Conservation (phyloP, 2,888 invertebrate species). For the Cryptocheilus praepositus region DNA sequence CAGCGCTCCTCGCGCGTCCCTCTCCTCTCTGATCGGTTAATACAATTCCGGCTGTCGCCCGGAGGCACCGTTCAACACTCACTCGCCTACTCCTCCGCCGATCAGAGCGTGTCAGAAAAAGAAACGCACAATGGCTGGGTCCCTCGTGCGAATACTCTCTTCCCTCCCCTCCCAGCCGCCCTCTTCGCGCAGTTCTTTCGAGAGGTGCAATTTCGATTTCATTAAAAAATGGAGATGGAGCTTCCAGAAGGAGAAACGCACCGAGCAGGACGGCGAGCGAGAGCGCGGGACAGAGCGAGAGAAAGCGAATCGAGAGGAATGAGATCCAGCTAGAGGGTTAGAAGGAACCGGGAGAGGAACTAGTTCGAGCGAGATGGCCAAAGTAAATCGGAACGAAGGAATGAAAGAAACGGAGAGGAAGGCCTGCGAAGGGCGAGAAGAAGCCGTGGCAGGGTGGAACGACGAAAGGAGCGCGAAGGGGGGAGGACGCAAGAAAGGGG, state of each 20-base stretch:
- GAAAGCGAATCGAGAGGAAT: slow-evolving; percentile 25
- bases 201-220: slow-evolving; percentile 58
- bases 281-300: slow-evolving; percentile 11
- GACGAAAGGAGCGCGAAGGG: slow-evolving; percentile 6
- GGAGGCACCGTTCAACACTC: slow-evolving; percentile 31
- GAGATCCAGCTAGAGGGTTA: slow-evolving; percentile 1
- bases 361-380: slow-evolving; percentile 20
- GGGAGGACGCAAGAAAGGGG: too few species aligned
- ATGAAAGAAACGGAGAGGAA: slow-evolving; percentile 16
- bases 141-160: neutral
- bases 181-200: slow-evolving; percentile 15
- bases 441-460: slow-evolving; percentile 15
- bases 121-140: slow-evolving; percentile 2
- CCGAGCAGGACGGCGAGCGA: slow-evolving; percentile 28
- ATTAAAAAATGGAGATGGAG: slow-evolving; percentile 62
- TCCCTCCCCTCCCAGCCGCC: slow-evolving; percentile 9
- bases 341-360: neutral
- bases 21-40: slow-evolving; percentile 46
- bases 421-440: slow-evolving; percentile 10
- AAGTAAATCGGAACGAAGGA: slow-evolving; percentile 23
- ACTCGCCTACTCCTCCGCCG: slow-evolving; percentile 1
- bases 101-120: slow-evolving; percentile 14
- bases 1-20: slow-evolving; percentile 28
- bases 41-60: slow-evolving; percentile 47
- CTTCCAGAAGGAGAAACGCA: slow-evolving; percentile 51